Evolutionary conservation across 2,113 vertebrate genomes (phyloP).

Genomic region (Pseudopodoces humilis): DNA sequence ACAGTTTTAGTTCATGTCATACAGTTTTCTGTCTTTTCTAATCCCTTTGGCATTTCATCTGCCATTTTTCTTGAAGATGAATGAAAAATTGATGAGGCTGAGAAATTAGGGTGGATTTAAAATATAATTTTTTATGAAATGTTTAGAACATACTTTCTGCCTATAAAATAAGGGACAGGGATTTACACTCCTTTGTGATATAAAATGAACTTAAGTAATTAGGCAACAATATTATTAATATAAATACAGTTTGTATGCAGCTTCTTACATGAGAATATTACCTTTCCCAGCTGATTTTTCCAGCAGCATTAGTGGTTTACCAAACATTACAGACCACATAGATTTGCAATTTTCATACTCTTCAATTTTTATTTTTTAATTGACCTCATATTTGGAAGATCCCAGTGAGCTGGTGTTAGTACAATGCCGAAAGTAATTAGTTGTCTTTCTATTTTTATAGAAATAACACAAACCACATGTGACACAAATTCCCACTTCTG

Average conservation of each 20-base stretch:
- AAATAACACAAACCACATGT: background rate
- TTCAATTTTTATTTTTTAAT: background rate
- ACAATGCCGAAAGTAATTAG: background rate
- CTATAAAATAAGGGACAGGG: background rate
- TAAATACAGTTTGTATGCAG: background rate
- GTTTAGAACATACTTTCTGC: background rate
- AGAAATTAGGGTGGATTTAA: background rate
- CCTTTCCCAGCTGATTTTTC: background rate
- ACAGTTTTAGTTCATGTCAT: background rate
- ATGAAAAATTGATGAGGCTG: background rate
- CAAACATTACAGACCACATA: background rate
- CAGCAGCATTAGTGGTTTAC: background rate
- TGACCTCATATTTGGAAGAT: background rate
- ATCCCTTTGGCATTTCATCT: background rate
- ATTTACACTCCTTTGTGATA: background rate
- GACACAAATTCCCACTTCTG: background rate
- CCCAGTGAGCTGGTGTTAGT: background rate
- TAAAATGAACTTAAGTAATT: background rate
- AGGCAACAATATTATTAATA: background rate
- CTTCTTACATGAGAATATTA: background rate
- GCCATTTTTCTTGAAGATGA: background rate
- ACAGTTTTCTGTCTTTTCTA: background rate
- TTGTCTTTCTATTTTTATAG: conserved; percentile 1
- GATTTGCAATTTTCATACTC: background rate
- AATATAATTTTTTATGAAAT: background rate